Evolutionary conservation across 2,888 invertebrate genomes (phyloP).

Genomic region (Apocheima hispidaria): DNA sequence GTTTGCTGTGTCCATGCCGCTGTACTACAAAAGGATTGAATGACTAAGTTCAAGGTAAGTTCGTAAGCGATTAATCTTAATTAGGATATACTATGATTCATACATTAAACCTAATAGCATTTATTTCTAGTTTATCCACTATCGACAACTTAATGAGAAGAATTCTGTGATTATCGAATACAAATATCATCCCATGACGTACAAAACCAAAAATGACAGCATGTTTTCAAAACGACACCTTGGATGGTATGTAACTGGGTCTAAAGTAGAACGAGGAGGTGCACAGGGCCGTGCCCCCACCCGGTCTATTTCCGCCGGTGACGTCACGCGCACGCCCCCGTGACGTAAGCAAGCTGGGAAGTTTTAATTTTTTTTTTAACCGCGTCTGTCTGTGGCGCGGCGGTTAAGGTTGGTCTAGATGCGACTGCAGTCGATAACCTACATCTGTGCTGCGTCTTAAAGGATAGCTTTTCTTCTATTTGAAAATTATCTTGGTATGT

Average conservation of each 20-base stretch:
- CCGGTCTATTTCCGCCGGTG: conserved; percentile 67
- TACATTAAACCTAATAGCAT: too few relatives aligned
- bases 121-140: too few relatives aligned
- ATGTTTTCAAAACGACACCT: conserved; percentile 43
- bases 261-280: conserved; percentile 42
- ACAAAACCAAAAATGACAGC: conserved; percentile 36
- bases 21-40: too few relatives aligned
- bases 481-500: conserved; percentile 12
- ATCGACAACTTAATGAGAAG: too few relatives aligned
- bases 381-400: conserved; percentile 53
- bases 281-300: conserved; percentile 43
- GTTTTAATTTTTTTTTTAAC: conserved; percentile 56
- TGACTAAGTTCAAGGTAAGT: too few relatives aligned
- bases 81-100: too few relatives aligned
- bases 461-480: conserved; percentile 31
- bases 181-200: conserved; percentile 42
- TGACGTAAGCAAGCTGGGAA: conserved; percentile 63
- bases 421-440: conserved; percentile 49
- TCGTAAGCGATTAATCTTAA: too few relatives aligned
- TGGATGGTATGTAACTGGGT: conserved; percentile 39
- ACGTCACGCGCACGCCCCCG: conserved; percentile 66
- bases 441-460: conserved; percentile 41
- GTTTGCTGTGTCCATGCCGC: too few relatives aligned
- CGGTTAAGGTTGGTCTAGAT: conserved; percentile 47
- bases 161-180: conserved; percentile 40